Evolutionary conservation across 1,140 invertebrate species (phyloP).

Genomic region (Harpegnathos saltator): DNA sequence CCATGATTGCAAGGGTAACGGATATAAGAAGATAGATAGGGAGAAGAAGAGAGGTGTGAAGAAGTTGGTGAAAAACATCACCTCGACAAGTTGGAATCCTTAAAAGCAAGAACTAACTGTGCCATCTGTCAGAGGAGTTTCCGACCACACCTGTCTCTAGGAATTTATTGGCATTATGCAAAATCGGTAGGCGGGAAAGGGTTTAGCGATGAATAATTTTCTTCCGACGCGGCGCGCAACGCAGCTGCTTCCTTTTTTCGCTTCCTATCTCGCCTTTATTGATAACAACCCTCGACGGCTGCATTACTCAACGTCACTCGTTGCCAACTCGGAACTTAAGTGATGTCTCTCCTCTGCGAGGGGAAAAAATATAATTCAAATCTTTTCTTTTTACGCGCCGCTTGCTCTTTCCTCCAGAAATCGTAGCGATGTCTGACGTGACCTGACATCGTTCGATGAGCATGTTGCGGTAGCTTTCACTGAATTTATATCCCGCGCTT

Average conservation of each 20-base stretch:
- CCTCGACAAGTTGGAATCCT: too few species aligned
- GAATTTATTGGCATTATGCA: too few species aligned
- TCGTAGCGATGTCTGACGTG: neutral
- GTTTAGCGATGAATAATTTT: constrained; percentile 2
- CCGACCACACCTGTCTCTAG: too few species aligned
- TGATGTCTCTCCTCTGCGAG: neutral
- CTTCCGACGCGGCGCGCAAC: neutral
- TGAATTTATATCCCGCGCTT: neutral
- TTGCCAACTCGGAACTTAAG: neutral
- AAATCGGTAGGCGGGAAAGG: too few species aligned
- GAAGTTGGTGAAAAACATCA: too few species aligned
- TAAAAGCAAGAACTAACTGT: too few species aligned
- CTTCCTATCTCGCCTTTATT: neutral
- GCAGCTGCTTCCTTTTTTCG: constrained; percentile 2
- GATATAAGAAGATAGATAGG: neutral
- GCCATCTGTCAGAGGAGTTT: too few species aligned
- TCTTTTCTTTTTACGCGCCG: neutral
- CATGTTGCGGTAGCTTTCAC: neutral
- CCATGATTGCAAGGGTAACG: neutral
- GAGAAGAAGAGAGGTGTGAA: too few species aligned
- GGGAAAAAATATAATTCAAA: neutral
- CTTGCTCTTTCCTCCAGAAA: neutral
- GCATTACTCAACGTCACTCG: constrained; percentile 5
- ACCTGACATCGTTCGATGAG: too few species aligned
- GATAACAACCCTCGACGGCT: constrained; percentile 12